Percentiles rank a stretch among this genome's conserved stretches.
Evolutionary conservation across 2,113 vertebrate genomes (phyloP).

Genomic region (Paratilapia polleni): DNA sequence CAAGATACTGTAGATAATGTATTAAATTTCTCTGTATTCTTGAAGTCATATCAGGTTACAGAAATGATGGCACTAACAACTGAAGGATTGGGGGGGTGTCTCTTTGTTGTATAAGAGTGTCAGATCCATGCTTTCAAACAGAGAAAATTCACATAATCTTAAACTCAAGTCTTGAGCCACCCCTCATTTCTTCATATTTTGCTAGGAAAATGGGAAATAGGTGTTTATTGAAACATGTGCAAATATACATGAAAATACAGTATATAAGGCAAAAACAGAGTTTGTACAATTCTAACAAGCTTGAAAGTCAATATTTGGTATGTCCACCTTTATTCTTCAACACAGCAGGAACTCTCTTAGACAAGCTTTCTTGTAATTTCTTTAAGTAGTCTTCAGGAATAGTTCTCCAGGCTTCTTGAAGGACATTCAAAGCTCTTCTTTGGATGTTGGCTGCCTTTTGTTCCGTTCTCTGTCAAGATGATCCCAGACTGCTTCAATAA

Average conservation of each 20-base stretch:
- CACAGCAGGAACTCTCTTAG: too few relatives aligned
- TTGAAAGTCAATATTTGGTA: too few relatives aligned
- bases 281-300: too few relatives aligned
- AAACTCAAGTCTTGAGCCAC: background rate
- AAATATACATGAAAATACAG: background rate
- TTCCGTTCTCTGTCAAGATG: too few relatives aligned
- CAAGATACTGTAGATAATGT: background rate
- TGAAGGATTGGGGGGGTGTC: background rate
- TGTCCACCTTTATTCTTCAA: too few relatives aligned
- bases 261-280: too few relatives aligned
- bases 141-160: background rate
- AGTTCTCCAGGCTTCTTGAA: too few relatives aligned
- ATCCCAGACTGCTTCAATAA: too few relatives aligned
- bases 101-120: background rate
- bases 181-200: background rate
- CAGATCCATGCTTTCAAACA: background rate
- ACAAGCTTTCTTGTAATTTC: too few relatives aligned
- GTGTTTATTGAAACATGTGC: conserved; percentile 8
- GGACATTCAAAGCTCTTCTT: too few relatives aligned
- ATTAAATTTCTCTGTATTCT: background rate
- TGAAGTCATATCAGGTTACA: background rate
- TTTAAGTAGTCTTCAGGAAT: too few relatives aligned
- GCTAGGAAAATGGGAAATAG: background rate
- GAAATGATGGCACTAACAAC: background rate
- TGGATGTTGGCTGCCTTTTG: too few relatives aligned